phyloP scores from a whole-genome alignment of 2,113 vertebrate species.

The Dascyllus trimaculatus region DNA sequence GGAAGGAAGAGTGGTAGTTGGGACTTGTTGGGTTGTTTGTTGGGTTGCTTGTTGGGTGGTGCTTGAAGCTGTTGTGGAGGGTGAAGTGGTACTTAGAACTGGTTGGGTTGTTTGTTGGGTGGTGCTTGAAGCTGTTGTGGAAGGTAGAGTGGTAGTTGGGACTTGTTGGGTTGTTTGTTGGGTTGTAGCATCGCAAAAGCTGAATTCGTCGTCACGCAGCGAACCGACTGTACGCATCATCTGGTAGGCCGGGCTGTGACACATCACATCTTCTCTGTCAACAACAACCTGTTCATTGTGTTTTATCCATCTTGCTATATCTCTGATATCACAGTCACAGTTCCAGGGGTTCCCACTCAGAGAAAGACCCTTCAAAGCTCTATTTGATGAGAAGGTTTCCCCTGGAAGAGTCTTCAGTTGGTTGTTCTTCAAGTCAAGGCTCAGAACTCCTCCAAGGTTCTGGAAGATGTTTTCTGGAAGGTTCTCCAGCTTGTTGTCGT shows the following conservation, averaged over 20 bases:
- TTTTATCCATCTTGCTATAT: conserved; percentile 85
- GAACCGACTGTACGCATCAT: conserved; percentile 46
- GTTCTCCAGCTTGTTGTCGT: conserved; percentile 77
- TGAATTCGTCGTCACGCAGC: conserved; percentile 62
- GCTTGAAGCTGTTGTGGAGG: too few species aligned
- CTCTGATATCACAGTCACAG: conserved; percentile 87
- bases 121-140: too few species aligned
- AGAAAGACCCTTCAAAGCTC: conserved; percentile 34
- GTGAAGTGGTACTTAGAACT: too few species aligned
- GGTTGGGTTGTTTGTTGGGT: too few species aligned
- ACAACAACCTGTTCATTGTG: conserved; percentile 66
- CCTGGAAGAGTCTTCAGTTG: conserved; percentile 67
- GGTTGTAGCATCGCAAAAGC: conserved; percentile 30
- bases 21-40: too few species aligned
- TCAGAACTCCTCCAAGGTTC: conserved; percentile 74
- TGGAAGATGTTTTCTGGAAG: conserved; percentile 84
- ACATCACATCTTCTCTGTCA: conserved; percentile 66
- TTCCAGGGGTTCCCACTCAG: conserved; percentile 88
- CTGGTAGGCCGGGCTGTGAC: conserved; percentile 61
- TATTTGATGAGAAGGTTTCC: conserved; percentile 67
- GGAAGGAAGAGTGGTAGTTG: neutral
- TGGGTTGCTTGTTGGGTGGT: too few species aligned
- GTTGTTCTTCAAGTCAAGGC: conserved; percentile 77
- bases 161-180: neutral
- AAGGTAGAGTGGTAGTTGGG: neutral